Evolutionary conservation across 2,113 vertebrate species (phyloP), one percentile per base, ranked within the genome.

Genomic region (Eretmochelys imbricata): DNA sequence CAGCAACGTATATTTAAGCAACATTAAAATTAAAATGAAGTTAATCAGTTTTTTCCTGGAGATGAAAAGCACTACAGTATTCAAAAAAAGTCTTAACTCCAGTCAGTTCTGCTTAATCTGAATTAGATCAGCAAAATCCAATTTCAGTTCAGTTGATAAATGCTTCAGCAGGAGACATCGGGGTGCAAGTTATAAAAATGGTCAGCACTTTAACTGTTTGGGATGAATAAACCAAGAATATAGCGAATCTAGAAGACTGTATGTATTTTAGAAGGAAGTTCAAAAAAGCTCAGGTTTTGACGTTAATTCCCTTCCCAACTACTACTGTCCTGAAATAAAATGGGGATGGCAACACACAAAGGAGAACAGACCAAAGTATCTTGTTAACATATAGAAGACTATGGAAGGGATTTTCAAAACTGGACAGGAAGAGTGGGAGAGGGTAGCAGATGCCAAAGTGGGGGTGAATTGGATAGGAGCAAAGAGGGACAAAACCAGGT

Each of bases 41-140:
- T 54, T 69, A 11, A 55, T 93, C 87, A 57, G 54, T 76, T 86
- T 29, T 8, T 48, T 16, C 46, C 93, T 5, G 1, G 20, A 89
- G 6, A 42, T 5, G 27, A 75, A 75, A 91, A 86, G 5, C 29
- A 31, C 6, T 75, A 20, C 80, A 91, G 4, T 65, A 57, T 2
- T 84, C 80, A 79, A 92, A 80, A 4, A 79, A 81, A 9, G 2
- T 16, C 59, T 72, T 87, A 83, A 83, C 78, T 78, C 49, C 19
- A 83, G 11, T 54, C 75, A 49, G 48, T 82, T 91, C 14, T 59
- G 22, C 91, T 92, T 91, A n/a, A 69, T 12, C 27, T 94, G 10
- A 55, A 91, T 85, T 80, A 75, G n/a, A 49, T 69, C 51, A 91
- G n/a, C 57, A 91, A 94, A 91, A 93, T 46, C 31, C 38, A 79